These are phyloP conservation scores for Actenoides hombroni DNA, from an alignment of 2,113 vertebrate species.

Conservation along the genomic window DNA sequence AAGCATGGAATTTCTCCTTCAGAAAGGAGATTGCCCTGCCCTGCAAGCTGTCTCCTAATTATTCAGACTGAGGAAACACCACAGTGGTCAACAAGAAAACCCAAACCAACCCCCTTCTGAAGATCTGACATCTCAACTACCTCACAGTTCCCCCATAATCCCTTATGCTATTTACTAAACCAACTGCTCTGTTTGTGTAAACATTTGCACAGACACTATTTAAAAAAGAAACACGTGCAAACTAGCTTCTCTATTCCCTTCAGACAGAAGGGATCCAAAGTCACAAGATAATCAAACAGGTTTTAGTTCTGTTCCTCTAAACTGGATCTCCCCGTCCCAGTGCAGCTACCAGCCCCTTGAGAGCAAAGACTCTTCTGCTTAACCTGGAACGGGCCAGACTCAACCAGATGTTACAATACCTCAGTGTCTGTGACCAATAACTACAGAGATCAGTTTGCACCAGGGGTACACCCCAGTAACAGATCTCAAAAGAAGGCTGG, in stretches of 20 bases:
- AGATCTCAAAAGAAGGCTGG: background rate
- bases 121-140: background rate
- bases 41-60: accelerated
- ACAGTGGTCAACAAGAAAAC: accelerated
- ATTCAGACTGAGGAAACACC: background rate
- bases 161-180: background rate
- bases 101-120: background rate
- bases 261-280: background rate
- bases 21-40: accelerated
- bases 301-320: background rate
- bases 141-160: background rate
- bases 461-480: background rate
- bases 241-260: background rate
- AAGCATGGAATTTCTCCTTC: background rate
- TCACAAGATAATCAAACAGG: background rate
- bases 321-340: background rate
- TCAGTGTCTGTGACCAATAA: background rate
- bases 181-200: background rate
- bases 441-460: background rate
- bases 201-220: background rate
- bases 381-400: background rate
- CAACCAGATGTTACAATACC: accelerated
- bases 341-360: background rate
- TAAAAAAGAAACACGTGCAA: background rate
- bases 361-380: background rate